Percentiles rank a stretch among this genome's conserved stretches.
phyloP scores from a whole-genome alignment of 1,140 invertebrate genomes.

The Teleopsis dalmanni region DNA sequence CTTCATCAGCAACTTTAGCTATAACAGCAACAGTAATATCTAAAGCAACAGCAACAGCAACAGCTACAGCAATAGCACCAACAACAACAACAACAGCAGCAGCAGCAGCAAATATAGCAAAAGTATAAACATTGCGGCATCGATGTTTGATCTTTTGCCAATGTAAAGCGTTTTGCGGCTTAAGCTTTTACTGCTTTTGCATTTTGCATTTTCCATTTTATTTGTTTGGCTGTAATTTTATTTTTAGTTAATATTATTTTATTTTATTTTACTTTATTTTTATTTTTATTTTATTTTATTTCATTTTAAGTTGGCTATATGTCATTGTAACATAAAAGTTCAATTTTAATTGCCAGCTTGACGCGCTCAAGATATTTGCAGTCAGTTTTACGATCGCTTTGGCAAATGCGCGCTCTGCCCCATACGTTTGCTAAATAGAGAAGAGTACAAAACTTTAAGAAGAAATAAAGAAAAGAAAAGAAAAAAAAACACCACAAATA shows the following conservation, averaged over 20 bases:
- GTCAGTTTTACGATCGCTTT: conserved; percentile 43
- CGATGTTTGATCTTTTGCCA: no score
- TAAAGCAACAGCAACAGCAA: no score
- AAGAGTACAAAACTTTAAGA: neutral
- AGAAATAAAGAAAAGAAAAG: neutral
- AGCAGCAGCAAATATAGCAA: no score
- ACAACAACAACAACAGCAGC: no score
- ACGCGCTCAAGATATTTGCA: conserved; percentile 43
- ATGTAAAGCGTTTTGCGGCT: no score
- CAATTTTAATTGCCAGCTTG: conserved; percentile 44
- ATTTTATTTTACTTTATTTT: neutral
- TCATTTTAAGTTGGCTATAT: conserved; percentile 36
- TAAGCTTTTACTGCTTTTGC: no score
- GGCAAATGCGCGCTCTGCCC: conserved; percentile 39
- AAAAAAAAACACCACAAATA: neutral
- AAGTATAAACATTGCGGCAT: no score
- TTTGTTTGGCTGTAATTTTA: no score
- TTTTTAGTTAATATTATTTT: neutral
- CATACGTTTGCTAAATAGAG: neutral
- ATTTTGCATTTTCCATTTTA: no score
- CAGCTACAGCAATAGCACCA: no score
- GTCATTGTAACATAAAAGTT: conserved; percentile 44
- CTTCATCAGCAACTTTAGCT: no score
- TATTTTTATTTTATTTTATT: conserved; percentile 18
- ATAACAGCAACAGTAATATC: no score